Percentiles rank a stretch among this genome's conserved stretches.
phyloP scores from a whole-genome alignment of 2,113 vertebrate species.

The Acanthochromis polyacanthus region DNA sequence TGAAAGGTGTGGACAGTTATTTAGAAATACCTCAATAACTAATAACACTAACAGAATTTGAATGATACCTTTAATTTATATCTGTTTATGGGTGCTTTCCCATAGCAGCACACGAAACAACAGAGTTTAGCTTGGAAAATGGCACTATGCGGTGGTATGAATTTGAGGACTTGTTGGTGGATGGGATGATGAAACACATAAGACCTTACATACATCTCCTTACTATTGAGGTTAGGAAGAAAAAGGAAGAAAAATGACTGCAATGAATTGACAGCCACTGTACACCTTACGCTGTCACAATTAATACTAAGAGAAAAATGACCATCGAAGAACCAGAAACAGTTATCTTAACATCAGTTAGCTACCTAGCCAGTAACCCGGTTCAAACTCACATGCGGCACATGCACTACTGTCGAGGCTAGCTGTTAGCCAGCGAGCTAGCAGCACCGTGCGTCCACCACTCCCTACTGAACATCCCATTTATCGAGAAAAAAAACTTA shows the following conservation, averaged over 20 bases:
- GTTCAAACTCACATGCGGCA: slow-evolving; percentile 76
- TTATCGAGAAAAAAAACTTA: slow-evolving; percentile 38
- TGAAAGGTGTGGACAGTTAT: neutral
- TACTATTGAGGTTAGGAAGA: neutral
- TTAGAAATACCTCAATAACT: neutral
- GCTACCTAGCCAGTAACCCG: slow-evolving; percentile 49
- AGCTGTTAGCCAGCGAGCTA: slow-evolving; percentile 43
- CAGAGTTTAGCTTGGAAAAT: neutral
- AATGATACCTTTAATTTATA: neutral
- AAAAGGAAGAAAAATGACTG: neutral
- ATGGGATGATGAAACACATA: slow-evolving; percentile 69
- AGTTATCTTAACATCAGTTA: slow-evolving; percentile 27
- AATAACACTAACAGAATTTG: neutral
- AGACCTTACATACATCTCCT: neutral
- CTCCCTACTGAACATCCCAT: slow-evolving; percentile 15
- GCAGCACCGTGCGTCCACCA: slow-evolving; percentile 5
- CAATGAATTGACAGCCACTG: rapidly evolving
- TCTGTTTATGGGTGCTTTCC: neutral
- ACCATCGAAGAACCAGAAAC: neutral
- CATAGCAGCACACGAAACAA: neutral
- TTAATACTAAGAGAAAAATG: neutral
- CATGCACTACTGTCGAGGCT: slow-evolving; percentile 55
- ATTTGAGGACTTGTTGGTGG: no score
- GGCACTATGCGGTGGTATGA: no score
- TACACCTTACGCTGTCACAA: no score